These are phyloP conservation scores for Gymnothorax reevesii DNA, from an alignment of 2,797 vertebrate genomes.

Conservation along the genomic window DNA sequence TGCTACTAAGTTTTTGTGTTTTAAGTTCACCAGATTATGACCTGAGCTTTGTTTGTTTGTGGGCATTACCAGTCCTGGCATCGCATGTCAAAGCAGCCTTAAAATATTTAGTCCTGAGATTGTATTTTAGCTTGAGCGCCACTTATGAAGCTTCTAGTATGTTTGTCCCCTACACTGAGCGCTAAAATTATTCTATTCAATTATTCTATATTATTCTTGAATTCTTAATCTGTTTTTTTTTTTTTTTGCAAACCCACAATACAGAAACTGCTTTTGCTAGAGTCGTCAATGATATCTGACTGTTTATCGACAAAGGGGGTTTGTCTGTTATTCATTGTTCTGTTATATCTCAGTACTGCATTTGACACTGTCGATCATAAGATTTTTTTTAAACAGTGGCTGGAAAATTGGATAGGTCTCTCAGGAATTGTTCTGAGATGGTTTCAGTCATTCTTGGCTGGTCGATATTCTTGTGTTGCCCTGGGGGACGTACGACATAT, in stretches of 20 bases:
- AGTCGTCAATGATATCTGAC: neutral
- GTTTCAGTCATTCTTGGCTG: neutral
- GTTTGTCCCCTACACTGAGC: too few relatives aligned
- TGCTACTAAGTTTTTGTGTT: neutral
- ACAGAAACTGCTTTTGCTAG: too few relatives aligned
- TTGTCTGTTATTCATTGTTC: neutral
- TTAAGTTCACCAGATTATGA: neutral
- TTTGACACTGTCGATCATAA: neutral
- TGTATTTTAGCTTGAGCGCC: neutral
- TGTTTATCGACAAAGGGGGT: neutral
- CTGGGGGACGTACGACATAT: neutral
- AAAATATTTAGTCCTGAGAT: neutral
- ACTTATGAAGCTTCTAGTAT: neutral
- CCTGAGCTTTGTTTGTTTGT: neutral
- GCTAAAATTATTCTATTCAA: too few relatives aligned
- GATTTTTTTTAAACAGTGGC: neutral
- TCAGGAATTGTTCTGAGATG: neutral
- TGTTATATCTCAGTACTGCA: neutral
- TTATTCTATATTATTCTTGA: too few relatives aligned
- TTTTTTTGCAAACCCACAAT: too few relatives aligned
- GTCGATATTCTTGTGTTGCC: neutral
- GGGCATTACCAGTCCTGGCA: neutral
- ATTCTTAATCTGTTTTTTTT: too few relatives aligned
- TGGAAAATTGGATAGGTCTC: neutral
- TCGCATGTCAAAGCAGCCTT: neutral